These are phyloP conservation scores for Prunella strophiata DNA, from an alignment of 2,797 vertebrate species.

Conservation along the genomic window DNA sequence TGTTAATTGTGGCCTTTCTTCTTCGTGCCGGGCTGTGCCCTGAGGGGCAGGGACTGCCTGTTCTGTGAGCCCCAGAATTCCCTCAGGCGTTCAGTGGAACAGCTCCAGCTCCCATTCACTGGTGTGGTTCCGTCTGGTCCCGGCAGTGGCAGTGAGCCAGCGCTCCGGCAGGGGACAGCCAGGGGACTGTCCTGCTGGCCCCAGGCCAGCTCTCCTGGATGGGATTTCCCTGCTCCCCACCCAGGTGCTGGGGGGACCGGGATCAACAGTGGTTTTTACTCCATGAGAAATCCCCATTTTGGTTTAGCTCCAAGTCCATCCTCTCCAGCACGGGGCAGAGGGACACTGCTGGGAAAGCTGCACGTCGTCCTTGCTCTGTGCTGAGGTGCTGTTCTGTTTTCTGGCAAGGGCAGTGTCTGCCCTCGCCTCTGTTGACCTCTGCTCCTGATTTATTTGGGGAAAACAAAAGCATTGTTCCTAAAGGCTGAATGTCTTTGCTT, in stretches of 20 bases:
- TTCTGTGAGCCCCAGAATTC: conserved; percentile 55
- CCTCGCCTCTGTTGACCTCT: not conserved
- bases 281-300: not conserved
- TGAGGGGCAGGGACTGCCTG: conserved; percentile 54
- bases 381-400: not conserved
- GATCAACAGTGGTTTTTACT: not conserved
- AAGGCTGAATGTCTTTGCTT: not conserved
- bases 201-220: not conserved
- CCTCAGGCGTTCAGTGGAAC: conserved; percentile 2
- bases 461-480: not conserved
- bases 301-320: not conserved
- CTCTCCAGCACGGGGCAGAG: not conserved
- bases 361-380: rapidly evolving
- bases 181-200: not conserved
- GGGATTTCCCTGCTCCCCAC: not conserved
- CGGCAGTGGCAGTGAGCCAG: not conserved
- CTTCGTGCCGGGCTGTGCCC: conserved; percentile 16
- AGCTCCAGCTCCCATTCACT: conserved; percentile 41
- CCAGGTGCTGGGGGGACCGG: not conserved
- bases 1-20: conserved; percentile 67
- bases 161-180: not conserved
- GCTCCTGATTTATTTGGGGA: not conserved
- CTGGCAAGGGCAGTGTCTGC: not conserved
- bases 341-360: not conserved
- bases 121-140: not conserved